Percentiles rank a stretch among this genome's conserved stretches.
phyloP scores from a whole-genome alignment of 2,888 invertebrate genomes.

The Nasonia oneida region DNA sequence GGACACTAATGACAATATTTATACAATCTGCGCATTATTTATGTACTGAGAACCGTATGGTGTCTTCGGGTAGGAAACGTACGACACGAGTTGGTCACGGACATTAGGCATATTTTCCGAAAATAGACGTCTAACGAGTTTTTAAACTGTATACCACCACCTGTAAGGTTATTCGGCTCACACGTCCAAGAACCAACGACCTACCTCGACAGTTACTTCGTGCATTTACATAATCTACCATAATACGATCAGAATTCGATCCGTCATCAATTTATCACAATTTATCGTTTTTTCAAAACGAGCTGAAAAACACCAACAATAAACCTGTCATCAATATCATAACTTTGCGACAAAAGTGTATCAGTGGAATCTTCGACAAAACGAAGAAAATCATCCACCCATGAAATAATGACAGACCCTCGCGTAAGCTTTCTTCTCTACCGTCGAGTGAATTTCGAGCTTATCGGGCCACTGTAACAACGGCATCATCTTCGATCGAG shows the following conservation, averaged over 20 bases:
- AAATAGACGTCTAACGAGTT: neutral
- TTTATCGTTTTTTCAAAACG: no score
- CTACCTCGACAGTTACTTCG: neutral
- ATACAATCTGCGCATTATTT: no score
- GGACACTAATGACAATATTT: no score
- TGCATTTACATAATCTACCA: neutral
- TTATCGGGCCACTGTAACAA: neutral
- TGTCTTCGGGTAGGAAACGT: no score
- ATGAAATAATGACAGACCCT: neutral
- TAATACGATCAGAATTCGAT: neutral
- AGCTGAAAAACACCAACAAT: no score
- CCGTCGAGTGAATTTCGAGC: conserved; percentile 34
- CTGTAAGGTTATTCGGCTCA: neutral
- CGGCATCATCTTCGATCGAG: neutral
- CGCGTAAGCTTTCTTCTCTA: neutral
- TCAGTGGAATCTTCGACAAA: neutral
- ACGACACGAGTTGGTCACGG: no score
- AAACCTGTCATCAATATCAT: no score
- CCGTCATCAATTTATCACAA: neutral
- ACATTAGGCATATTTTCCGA: neutral
- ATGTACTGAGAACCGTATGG: no score
- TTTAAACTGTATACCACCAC: neutral
- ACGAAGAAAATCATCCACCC: neutral
- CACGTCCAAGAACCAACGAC: neutral
- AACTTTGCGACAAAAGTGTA: no score